A percentile compares a stretch with the other conserved stretches of the same genome.
Evolutionary conservation across 2,888 invertebrate genomes (phyloP).

Genomic region (Orthosia gracilis): DNA sequence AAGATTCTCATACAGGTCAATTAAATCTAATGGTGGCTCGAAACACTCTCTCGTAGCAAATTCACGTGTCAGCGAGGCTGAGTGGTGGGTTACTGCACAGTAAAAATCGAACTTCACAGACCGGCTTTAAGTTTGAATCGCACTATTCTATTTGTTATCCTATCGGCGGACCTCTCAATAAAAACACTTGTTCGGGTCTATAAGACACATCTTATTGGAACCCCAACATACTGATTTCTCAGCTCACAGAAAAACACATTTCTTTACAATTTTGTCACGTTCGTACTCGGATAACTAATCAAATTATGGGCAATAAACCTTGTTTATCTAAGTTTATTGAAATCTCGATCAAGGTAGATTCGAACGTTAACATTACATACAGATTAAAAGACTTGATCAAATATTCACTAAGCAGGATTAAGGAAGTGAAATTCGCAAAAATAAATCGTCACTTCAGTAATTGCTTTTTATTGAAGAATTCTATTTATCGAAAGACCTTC

Average conservation of each 20-base stretch:
- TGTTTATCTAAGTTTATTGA: conserved; percentile 10
- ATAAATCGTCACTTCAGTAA: not conserved
- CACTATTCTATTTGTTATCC: not conserved
- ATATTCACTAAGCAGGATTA: not conserved
- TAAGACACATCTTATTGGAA: not conserved
- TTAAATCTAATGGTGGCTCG: no score
- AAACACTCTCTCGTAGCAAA: no score
- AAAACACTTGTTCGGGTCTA: not conserved
- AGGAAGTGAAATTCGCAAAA: not conserved
- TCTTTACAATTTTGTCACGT: conserved; percentile 13
- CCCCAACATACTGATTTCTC: conserved; percentile 18
- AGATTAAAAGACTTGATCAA: conserved; percentile 2
- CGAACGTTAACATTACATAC: no score
- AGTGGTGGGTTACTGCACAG: no score
- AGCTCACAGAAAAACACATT: conserved; percentile 26
- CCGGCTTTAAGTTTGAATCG: no score
- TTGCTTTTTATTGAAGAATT: conserved; percentile 15
- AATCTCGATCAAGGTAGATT: not conserved
- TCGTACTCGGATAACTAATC: conserved; percentile 8
- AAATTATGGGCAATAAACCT: conserved; percentile 12
- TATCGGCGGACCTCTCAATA: not conserved
- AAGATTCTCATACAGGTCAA: not conserved
- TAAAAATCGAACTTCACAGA: no score
- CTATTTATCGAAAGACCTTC: not conserved
- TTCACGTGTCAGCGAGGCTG: no score